Conservation (phyloP, 2,113 vertebrate species). For the Megalops atlanticus region DNA sequence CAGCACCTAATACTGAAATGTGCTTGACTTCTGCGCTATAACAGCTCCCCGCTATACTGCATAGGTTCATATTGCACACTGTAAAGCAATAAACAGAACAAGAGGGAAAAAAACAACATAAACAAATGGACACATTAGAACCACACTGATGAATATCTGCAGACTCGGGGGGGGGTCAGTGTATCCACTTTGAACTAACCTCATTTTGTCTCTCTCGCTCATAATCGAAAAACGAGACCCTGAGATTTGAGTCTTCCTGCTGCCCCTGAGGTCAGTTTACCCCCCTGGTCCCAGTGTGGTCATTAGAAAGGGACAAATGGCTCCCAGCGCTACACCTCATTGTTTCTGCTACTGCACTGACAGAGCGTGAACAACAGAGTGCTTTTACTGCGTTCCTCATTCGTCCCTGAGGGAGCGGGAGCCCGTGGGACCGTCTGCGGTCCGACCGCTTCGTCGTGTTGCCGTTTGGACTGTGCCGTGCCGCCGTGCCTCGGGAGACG, state of each 20-base stretch:
- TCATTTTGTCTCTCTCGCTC: not conserved
- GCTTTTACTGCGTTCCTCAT: not conserved
- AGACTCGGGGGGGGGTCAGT: not conserved
- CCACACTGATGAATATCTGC: constrained; percentile 12
- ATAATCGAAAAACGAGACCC: not conserved
- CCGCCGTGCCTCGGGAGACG: too few species aligned
- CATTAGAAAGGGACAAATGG: constrained; percentile 14
- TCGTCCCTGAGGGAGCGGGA: not conserved
- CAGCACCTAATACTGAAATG: constrained; percentile 20
- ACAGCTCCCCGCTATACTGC: constrained; percentile 12
- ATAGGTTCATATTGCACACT: not conserved
- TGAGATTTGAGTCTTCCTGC: not conserved
- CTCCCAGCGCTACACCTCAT: not conserved
- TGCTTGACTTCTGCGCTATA: constrained; percentile 15
- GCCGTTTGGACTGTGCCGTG: too few species aligned
- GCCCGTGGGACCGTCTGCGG: not conserved
- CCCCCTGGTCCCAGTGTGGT: not conserved
- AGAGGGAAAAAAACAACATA: not conserved
- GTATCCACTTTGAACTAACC: not conserved
- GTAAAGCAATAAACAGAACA: constrained; percentile 3
- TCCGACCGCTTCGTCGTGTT: not conserved
- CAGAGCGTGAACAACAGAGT: not conserved
- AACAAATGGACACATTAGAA: constrained; percentile 1
- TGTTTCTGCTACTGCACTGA: not conserved
- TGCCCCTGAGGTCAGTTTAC: constrained; percentile 14